These are phyloP conservation scores for Proteles cristata DNA, from an alignment of 2,113 vertebrate genomes.

Conservation along the genomic window DNA sequence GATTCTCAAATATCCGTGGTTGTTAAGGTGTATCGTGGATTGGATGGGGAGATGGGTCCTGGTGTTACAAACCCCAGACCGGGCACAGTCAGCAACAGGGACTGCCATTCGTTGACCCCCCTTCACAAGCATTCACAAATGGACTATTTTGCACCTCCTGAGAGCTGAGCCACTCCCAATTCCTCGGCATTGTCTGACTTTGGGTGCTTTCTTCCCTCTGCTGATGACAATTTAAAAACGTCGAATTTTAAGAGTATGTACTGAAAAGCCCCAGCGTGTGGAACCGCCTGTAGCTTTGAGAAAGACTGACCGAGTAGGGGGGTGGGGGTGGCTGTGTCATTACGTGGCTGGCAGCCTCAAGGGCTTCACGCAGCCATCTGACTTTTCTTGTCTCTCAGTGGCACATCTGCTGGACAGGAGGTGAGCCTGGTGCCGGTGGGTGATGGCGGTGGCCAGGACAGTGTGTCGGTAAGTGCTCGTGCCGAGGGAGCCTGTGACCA, in stretches of 20 bases:
- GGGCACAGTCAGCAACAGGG: not conserved
- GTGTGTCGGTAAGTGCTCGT: not conserved
- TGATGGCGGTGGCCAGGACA: not conserved
- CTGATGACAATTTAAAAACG: no score
- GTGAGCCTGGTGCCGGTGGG: not conserved
- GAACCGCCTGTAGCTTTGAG: no score
- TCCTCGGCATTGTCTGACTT: not conserved
- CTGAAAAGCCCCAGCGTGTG: no score
- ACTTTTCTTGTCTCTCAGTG: not conserved
- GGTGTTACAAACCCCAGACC: not conserved
- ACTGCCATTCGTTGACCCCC: not conserved
- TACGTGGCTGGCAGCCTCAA: not conserved
- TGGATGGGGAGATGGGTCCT: no score
- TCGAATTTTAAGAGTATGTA: not conserved
- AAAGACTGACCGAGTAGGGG: no score
- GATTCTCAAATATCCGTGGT: rapidly evolving
- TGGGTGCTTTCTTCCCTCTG: no score
- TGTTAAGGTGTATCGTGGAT: rapidly evolving
- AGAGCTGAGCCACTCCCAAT: not conserved
- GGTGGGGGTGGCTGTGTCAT: not conserved
- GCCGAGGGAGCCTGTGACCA: not conserved
- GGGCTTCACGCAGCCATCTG: not conserved
- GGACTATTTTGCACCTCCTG: not conserved
- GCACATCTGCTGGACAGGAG: not conserved
- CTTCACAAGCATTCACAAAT: no score